These are phyloP conservation scores for Drepana arcuata DNA, from an alignment of 1,140 invertebrate species.

Conservation along the genomic window DNA sequence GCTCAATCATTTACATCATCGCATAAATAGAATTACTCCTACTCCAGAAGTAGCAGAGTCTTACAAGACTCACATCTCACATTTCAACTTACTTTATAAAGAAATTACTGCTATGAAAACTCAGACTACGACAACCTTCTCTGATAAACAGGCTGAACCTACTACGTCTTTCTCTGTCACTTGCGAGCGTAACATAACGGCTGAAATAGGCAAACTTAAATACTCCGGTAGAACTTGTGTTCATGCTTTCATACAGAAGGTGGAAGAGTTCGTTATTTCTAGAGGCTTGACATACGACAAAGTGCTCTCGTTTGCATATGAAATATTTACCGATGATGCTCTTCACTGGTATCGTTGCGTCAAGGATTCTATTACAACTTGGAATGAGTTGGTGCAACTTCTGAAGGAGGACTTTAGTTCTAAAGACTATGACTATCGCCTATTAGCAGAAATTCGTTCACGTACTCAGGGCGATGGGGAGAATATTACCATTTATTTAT, in stretches of 20 bases:
- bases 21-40: conserved; percentile 14
- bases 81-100: neutral
- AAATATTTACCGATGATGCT: conserved; percentile 26
- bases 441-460: conserved; percentile 25
- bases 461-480: conserved; percentile 29
- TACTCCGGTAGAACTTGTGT: conserved; percentile 20
- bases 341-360: conserved; percentile 22
- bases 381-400: conserved; percentile 13
- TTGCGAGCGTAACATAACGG: conserved; percentile 9
- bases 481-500: conserved; percentile 29
- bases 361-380: conserved; percentile 6
- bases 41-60: neutral
- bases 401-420: conserved; percentile 25
- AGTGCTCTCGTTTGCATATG: conserved; percentile 11
- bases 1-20: conserved; percentile 20
- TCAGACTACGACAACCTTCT: neutral
- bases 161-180: conserved; percentile 7
- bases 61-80: neutral
- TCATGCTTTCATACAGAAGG: conserved; percentile 14
- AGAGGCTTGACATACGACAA: conserved; percentile 13
- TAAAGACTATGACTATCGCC: conserved; percentile 24
- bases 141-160: neutral
- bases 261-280: conserved; percentile 11
- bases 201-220: conserved; percentile 13
- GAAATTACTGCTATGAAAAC: neutral